Conservation (phyloP, 2,797 vertebrate species). For the Anisognathus igniventris region DNA sequence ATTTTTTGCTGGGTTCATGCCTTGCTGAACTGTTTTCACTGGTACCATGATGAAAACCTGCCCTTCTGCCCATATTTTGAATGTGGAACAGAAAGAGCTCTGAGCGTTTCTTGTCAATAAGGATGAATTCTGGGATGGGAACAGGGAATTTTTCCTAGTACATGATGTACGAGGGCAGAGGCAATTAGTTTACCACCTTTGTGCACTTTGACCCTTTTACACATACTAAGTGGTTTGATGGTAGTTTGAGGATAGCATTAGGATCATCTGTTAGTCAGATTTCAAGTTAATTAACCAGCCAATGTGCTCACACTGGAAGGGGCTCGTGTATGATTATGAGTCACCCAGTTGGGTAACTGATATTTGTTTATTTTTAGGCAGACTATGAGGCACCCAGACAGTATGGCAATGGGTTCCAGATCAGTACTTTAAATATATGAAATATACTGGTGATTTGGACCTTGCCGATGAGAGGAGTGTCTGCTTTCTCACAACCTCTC, state of each 20-base stretch:
- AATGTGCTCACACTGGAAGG: constrained; percentile 6
- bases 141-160: not conserved
- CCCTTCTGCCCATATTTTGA: not conserved
- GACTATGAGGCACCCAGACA: constrained; percentile 57
- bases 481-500: constrained; percentile 22
- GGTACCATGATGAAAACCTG: not conserved
- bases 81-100: not conserved
- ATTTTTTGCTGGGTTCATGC: not conserved
- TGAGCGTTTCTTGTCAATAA: not conserved
- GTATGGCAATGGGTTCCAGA: constrained; percentile 24
- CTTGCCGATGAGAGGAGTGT: constrained; percentile 9
- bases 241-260: not conserved
- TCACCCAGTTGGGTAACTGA: constrained; percentile 61
- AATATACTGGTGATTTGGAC: constrained; percentile 53
- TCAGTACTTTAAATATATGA: constrained; percentile 48
- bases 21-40: not conserved
- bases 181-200: not conserved
- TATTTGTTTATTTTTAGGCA: constrained; percentile 71
- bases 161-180: not conserved
- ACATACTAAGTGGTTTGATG: not conserved
- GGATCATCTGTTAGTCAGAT: constrained; percentile 37
- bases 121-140: not conserved
- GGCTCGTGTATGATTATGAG: not conserved
- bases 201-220: not conserved
- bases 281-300: constrained; percentile 42